Evolutionary conservation across 2,888 invertebrate species (phyloP).

Genomic region (Eristalis arbustorum): DNA sequence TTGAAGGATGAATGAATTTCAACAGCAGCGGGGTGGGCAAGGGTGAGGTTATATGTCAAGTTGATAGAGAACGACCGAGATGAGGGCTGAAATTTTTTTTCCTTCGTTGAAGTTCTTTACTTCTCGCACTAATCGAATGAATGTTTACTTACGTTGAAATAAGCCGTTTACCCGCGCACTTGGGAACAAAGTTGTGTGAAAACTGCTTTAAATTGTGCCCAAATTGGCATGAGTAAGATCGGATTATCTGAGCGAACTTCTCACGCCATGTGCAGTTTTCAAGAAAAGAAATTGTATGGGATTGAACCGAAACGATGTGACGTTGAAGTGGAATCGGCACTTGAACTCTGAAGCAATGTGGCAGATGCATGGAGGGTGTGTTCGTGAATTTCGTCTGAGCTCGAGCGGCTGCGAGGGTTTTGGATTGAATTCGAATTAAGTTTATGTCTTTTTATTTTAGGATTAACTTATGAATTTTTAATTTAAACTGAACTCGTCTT

Average conservation of each 20-base stretch:
- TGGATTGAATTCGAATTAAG: background rate
- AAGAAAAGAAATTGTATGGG: constrained; percentile 65
- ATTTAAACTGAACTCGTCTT: too few relatives aligned
- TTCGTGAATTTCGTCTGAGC: constrained; percentile 1
- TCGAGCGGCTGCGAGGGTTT: too few relatives aligned
- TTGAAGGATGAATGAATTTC: constrained; percentile 39
- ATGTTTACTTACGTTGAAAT: constrained; percentile 49
- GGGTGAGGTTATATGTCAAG: constrained; percentile 61
- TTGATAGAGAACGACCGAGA: constrained; percentile 10
- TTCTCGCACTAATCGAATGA: background rate
- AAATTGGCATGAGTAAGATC: constrained; percentile 71
- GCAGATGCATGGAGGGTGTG: constrained; percentile 10
- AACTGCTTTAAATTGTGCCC: constrained; percentile 45
- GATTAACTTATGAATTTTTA: too few relatives aligned
- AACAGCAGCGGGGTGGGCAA: background rate
- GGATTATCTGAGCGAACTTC: constrained; percentile 69
- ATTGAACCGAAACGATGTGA: constrained; percentile 18
- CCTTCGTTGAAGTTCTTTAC: background rate
- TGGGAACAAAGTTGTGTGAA: constrained; percentile 24
- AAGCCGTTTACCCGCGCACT: constrained; percentile 23
- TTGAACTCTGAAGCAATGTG: constrained; percentile 24
- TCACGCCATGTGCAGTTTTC: constrained; percentile 74
- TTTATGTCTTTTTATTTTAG: background rate
- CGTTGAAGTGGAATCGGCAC: background rate
- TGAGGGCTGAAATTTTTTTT: constrained; percentile 13